These are phyloP conservation scores for Xenopus laevis DNA, from an alignment of 2,113 vertebrate genomes.

Conservation along the genomic window DNA sequence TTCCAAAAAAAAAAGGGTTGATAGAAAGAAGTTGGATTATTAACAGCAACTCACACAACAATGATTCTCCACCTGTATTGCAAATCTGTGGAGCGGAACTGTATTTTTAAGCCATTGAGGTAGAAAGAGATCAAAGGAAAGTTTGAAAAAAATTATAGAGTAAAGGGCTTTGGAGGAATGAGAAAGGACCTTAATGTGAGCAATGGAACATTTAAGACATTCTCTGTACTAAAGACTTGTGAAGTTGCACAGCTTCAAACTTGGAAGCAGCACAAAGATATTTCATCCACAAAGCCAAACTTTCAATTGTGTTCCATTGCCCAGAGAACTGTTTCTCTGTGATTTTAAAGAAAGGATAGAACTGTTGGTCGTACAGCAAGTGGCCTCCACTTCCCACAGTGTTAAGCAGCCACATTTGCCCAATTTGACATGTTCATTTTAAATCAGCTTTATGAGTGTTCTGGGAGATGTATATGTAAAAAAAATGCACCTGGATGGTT, in stretches of 20 bases:
- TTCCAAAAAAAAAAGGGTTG: conserved; percentile 27
- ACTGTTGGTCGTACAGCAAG: neutral
- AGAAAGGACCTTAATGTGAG: conserved; percentile 11
- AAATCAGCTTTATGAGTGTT: too few species aligned
- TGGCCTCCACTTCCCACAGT: neutral
- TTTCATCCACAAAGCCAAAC: conserved; percentile 10
- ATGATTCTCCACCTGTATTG: neutral
- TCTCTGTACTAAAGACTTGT: neutral
- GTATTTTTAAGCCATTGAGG: neutral
- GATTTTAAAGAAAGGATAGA: neutral
- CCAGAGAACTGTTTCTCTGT: conserved; percentile 7
- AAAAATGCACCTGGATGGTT: too few species aligned
- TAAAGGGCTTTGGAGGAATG: conserved; percentile 8
- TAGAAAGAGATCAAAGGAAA: conserved; percentile 31
- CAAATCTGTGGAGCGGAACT: conserved; percentile 15
- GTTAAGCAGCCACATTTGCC: neutral
- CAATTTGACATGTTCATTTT: too few species aligned
- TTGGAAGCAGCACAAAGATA: conserved; percentile 3
- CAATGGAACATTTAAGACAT: conserved; percentile 2
- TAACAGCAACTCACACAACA: conserved; percentile 36
- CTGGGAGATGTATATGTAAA: too few species aligned
- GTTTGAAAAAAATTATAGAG: conserved; percentile 36
- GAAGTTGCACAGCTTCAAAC: conserved; percentile 3
- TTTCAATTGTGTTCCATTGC: conserved; percentile 17
- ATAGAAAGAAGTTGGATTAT: conserved; percentile 40